Percentiles rank a stretch among this genome's conserved stretches.
These are phyloP conservation scores for Mimachlamys varia DNA, from an alignment of 2,888 invertebrate species.

Conservation along the genomic window DNA sequence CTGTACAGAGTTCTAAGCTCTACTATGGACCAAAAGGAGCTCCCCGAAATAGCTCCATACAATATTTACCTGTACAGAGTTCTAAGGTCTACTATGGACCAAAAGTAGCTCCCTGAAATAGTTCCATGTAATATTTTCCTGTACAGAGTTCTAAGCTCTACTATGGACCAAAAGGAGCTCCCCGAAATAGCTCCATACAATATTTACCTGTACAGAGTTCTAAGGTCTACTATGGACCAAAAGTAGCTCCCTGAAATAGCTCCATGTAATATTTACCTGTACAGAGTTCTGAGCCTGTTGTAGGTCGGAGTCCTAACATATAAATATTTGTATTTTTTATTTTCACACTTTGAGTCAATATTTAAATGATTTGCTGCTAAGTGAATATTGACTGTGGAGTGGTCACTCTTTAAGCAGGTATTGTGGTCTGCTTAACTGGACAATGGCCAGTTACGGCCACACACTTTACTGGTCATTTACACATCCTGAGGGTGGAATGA, in stretches of 20 bases:
- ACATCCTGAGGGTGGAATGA: background rate
- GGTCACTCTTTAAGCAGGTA: background rate
- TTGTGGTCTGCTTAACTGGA: background rate
- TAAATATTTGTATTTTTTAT: constrained; percentile 31
- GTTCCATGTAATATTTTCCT: background rate
- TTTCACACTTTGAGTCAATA: background rate
- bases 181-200: background rate
- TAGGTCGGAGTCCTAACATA: background rate
- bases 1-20: background rate
- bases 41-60: background rate
- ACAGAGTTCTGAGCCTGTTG: background rate
- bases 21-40: background rate
- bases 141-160: background rate
- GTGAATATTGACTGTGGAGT: constrained; percentile 7
- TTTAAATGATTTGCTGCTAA: background rate
- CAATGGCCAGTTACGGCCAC: background rate
- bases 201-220: background rate
- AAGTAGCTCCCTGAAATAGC: background rate
- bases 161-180: background rate
- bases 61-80: background rate
- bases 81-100: too few relatives aligned
- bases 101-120: background rate
- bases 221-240: too few relatives aligned
- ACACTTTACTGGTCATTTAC: background rate
- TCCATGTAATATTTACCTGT: background rate